These are phyloP conservation scores for Zelleria hepariella DNA, from an alignment of 2,888 invertebrate genomes.

Conservation along the genomic window DNA sequence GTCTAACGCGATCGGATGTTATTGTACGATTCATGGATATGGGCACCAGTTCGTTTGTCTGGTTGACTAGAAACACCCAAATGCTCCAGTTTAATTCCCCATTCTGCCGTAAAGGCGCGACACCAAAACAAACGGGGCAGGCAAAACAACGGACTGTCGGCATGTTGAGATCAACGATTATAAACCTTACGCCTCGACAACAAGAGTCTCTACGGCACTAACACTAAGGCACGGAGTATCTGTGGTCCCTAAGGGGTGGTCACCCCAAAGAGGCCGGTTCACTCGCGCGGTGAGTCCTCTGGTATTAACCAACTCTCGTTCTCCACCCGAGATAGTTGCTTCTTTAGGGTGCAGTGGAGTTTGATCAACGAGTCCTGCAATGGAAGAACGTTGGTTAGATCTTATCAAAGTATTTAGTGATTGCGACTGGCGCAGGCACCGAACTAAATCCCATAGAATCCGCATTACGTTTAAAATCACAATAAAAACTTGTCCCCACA, in stretches of 20 bases:
- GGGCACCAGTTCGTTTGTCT: too few relatives aligned
- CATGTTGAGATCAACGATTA: constrained; percentile 37
- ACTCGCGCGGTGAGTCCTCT: constrained; percentile 59
- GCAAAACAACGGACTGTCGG: constrained; percentile 18
- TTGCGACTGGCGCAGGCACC: too few relatives aligned
- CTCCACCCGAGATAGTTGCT: constrained; percentile 72
- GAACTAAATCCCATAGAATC: too few relatives aligned
- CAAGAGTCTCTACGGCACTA: background rate
- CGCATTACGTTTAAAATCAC: too few relatives aligned
- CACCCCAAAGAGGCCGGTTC: constrained; percentile 21
- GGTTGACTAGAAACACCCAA: too few relatives aligned
- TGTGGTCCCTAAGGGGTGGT: constrained; percentile 13
- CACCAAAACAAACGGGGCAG: constrained; percentile 6
- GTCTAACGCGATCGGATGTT: too few relatives aligned
- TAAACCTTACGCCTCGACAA: background rate
- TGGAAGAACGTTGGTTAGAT: background rate
- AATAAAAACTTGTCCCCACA: too few relatives aligned
- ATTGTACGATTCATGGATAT: too few relatives aligned
- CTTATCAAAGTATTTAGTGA: too few relatives aligned
- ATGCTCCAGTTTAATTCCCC: background rate
- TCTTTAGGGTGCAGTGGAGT: constrained; percentile 75
- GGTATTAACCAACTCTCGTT: constrained; percentile 69
- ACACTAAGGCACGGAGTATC: background rate
- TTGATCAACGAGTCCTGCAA: constrained; percentile 77
- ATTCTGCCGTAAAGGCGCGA: background rate